Evolutionary conservation across 2,113 vertebrate genomes (phyloP).

Genomic region (Pluvialis apricaria): DNA sequence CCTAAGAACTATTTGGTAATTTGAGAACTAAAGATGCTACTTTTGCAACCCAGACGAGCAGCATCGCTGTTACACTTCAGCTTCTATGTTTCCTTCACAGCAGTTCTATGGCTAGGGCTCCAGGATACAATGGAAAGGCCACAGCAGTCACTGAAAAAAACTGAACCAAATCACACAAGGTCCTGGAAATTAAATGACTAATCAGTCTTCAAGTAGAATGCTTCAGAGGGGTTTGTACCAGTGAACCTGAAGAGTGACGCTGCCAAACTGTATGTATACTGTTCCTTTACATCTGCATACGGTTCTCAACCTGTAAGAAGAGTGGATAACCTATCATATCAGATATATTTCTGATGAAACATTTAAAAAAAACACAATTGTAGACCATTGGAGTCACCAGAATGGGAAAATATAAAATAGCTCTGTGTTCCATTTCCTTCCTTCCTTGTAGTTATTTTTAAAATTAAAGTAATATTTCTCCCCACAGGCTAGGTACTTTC

Average conservation of each 20-base stretch:
- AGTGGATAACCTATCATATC: neutral
- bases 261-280: neutral
- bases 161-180: neutral
- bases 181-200: slow-evolving; percentile 5
- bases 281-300: neutral
- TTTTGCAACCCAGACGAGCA: neutral
- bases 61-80: neutral
- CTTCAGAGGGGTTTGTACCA: neutral
- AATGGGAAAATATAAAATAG: neutral
- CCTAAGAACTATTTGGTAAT: neutral
- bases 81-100: neutral
- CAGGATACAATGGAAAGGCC: neutral
- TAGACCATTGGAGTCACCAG: neutral
- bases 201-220: neutral
- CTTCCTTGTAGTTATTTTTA: neutral
- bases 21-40: neutral
- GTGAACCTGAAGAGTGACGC: neutral
- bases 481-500: neutral
- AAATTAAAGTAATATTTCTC: neutral
- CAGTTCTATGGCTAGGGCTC: neutral
- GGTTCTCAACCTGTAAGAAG: neutral
- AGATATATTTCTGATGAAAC: neutral
- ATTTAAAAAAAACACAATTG: neutral
- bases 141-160: neutral
- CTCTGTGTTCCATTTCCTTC: neutral